These are phyloP conservation scores for Halocynthia roretzi DNA, from an alignment of 23 tunicate genomes.

Conservation along the genomic window DNA sequence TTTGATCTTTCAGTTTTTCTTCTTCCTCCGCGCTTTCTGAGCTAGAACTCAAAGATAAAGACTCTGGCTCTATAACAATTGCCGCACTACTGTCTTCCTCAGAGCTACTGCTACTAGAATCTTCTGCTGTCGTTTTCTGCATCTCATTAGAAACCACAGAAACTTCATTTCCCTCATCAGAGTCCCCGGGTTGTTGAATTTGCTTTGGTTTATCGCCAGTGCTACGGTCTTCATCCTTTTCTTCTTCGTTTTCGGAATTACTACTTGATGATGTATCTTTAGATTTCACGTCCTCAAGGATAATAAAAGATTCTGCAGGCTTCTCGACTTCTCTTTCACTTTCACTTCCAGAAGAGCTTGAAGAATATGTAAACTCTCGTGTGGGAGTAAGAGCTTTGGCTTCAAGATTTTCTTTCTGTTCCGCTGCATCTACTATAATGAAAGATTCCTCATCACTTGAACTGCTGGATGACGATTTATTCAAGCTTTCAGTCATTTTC, in stretches of 20 bases:
- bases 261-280: neutral
- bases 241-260: conserved; percentile 1
- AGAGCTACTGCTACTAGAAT: neutral
- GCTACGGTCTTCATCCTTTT: neutral
- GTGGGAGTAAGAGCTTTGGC: neutral
- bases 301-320: conserved; percentile 2
- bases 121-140: neutral
- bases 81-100: neutral
- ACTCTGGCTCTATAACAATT: too few species aligned
- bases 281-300: conserved; percentile 3
- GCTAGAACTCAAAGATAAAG: neutral
- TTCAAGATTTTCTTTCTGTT: neutral
- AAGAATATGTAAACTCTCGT: neutral
- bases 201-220: neutral
- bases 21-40: neutral
- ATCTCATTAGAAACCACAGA: neutral
- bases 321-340: neutral
- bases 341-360: conserved; percentile 9
- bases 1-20: neutral
- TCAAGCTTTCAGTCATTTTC: neutral
- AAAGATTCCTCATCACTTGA: neutral
- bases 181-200: neutral
- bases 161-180: too few species aligned
- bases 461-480: neutral
- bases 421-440: neutral